phyloP scores from a whole-genome alignment of 2,113 vertebrate species.

The Cebus imitator region DNA sequence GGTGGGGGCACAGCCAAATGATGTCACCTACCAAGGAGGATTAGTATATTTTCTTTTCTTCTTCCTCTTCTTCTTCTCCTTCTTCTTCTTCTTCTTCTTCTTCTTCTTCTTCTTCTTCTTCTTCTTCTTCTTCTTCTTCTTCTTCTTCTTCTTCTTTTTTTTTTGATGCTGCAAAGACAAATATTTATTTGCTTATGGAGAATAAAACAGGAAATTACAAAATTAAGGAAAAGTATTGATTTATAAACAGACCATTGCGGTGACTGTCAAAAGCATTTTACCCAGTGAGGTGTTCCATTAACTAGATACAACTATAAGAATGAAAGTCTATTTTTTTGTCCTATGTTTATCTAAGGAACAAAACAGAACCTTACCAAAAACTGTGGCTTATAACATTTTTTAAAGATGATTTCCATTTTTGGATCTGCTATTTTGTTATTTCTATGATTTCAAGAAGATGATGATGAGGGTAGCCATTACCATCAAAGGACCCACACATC shows the following conservation, averaged over 20 bases:
- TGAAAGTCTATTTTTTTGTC: background rate
- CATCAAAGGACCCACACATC: too few species aligned
- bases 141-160: too few species aligned
- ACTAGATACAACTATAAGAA: constrained; percentile 20
- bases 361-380: background rate
- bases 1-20: too few species aligned
- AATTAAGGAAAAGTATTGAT: constrained; percentile 59
- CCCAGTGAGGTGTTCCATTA: constrained; percentile 30
- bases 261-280: constrained; percentile 61
- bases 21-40: background rate
- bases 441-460: background rate
- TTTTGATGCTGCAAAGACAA: constrained; percentile 48
- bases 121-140: too few species aligned
- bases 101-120: too few species aligned
- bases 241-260: constrained; percentile 24
- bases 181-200: constrained; percentile 41
- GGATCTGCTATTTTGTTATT: background rate
- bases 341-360: background rate
- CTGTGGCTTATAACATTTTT: background rate
- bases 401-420: background rate
- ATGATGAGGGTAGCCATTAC: too few species aligned
- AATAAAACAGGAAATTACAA: constrained; percentile 56
- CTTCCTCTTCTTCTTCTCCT: too few species aligned
- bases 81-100: too few species aligned
- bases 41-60: background rate